These are phyloP conservation scores for human (Homo sapiens) DNA, from an alignment of 2,113 vertebrate genomes.

Conservation along the genomic window GRCh38 chr4:153085001-153085500, in stretches of 20 bases:
- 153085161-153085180: background rate
- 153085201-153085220: background rate
- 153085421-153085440: background rate
- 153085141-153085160: background rate
- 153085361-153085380: background rate
- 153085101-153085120: background rate
- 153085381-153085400: rapidly evolving
- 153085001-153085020: background rate
- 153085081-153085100: background rate
- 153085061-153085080: background rate
- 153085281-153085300: background rate
- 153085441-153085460: background rate
- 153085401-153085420: background rate
- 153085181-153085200: conserved; percentile 16
- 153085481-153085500: conserved; percentile 19
- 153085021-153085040: background rate
- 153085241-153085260: conserved; percentile 35
- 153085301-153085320: background rate
- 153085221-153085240: background rate
- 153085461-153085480: background rate
- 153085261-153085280: background rate
- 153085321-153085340: rapidly evolving
- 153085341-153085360: conserved; percentile 53
- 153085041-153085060: background rate
- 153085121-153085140: background rate